Base-by-base conservation (phyloP, 2,797 vertebrate genomes). In the Apodemus agrarius region DNA sequence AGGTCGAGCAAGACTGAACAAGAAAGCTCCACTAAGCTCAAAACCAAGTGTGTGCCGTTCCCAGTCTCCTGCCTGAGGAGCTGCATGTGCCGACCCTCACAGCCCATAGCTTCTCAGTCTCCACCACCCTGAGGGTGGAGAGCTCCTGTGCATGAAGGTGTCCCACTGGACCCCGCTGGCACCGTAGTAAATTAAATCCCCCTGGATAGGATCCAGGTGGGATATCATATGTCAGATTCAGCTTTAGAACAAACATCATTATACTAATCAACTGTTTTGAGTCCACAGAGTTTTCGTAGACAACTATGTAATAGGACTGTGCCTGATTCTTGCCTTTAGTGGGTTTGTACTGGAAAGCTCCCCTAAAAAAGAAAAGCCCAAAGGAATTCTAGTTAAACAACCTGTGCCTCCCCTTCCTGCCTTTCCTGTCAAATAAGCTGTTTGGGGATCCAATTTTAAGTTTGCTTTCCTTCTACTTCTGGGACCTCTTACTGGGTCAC, bases 101-200 rank as follows among this genome's bases (percentile, higher is more conserved):
- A 49, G 59, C 37, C 0, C 12, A 16, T 12, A 49, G 7, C 19
- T 29, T 11, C 0, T 6, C 37, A 37, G 6, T 24, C 43, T 6
- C 61, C 29, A 10, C n/a, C 0, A 0, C n/a, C 79, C 81, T 29
- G 43, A 49, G 40, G 37, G 31, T 49, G 17, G 40, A 43, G 21
- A 17, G 43, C 9, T 69, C 57, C 80, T 90, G 24, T 57, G 26
- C 16, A n/a, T 10, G 17, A 46, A 10, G 31, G 59, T 8, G 49
- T 72, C 90, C 74, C 52, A 19, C 69, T 14, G 74, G 72, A 21
- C 4, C 16, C 37, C 12, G 29, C 24, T 46, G 69, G 93, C 10
- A 34, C 83, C 49, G 49, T 19, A 24, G 52, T 49, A 72, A 94
- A 93, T 7, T 22, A 89, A 83, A 74, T 57, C 76, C 85, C 93